A percentile compares a stretch with the other conserved stretches of the same genome.
Evolutionary conservation across 2,113 vertebrate species (phyloP).

Genomic region (Nasalis larvatus): DNA sequence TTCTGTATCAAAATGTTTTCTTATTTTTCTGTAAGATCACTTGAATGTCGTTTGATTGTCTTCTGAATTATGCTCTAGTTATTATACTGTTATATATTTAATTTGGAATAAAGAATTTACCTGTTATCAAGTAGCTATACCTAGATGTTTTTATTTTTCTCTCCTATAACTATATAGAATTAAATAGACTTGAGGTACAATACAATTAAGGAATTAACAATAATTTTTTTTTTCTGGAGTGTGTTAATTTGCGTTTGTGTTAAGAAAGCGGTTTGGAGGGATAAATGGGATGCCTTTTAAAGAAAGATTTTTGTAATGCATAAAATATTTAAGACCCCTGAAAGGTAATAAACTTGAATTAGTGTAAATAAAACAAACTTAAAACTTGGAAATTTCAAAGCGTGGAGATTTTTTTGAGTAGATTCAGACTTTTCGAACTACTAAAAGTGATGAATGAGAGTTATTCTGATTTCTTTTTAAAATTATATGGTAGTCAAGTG

Average conservation of each 20-base stretch:
- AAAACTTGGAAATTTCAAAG: not conserved
- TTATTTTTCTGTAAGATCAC: not conserved
- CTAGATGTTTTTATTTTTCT: slow-evolving; percentile 13
- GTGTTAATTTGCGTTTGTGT: not conserved
- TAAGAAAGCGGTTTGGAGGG: not conserved
- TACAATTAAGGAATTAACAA: not conserved
- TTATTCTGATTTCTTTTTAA: not conserved
- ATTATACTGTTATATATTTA: not conserved
- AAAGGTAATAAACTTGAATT: not conserved
- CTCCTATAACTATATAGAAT: not conserved
- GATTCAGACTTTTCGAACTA: not conserved
- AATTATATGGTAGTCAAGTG: not conserved
- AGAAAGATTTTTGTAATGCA: not conserved
- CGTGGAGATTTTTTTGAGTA: not conserved
- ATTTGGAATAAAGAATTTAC: not conserved
- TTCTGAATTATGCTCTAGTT: not conserved
- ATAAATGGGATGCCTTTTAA: not conserved
- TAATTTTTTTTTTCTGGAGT: not conserved
- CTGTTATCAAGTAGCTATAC: not conserved
- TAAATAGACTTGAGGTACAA: slow-evolving; percentile 9
- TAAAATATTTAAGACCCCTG: not conserved
- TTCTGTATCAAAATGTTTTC: not conserved
- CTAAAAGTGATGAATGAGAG: not conserved
- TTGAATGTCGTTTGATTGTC: not conserved
- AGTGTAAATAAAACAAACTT: slow-evolving; percentile 23